phyloP scores from a whole-genome alignment of 2,113 vertebrate genomes.

The Pseudolaguvia tuberculata region DNA sequence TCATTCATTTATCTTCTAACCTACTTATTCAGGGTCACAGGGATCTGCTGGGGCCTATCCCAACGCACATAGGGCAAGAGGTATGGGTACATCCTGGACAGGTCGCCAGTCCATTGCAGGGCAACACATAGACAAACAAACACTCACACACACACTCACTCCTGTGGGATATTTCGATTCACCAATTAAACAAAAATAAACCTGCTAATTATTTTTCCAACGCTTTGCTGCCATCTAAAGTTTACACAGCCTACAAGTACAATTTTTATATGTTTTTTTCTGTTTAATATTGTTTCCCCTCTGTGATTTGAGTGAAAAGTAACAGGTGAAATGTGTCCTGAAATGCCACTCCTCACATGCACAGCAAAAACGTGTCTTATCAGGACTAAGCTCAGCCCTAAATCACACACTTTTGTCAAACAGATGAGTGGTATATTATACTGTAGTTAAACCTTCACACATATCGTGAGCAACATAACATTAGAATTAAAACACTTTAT shows the following conservation, averaged over 20 bases:
- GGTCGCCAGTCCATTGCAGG: too few species aligned
- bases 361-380: neutral
- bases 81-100: too few species aligned
- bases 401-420: conserved; percentile 25
- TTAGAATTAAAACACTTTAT: conserved; percentile 33
- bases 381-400: conserved; percentile 15
- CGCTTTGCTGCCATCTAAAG: conserved; percentile 20
- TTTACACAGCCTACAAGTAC: neutral
- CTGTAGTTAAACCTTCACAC: conserved; percentile 50
- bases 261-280: neutral
- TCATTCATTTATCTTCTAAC: too few species aligned
- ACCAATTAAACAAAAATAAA: too few species aligned
- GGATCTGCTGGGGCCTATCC: too few species aligned
- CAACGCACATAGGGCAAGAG: too few species aligned
- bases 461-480: conserved; percentile 44
- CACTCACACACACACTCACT: neutral
- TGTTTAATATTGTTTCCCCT: neutral
- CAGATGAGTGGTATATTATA: conserved; percentile 51
- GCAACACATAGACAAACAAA: too few species aligned
- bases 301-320: neutral
- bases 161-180: too few species aligned
- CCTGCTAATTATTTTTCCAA: neutral
- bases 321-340: neutral
- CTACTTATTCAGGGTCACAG: too few species aligned
- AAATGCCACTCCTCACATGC: neutral